Percentiles rank a stretch among this genome's conserved stretches.
phyloP scores from a whole-genome alignment of 2,888 invertebrate genomes.

The Conomelus anceps region DNA sequence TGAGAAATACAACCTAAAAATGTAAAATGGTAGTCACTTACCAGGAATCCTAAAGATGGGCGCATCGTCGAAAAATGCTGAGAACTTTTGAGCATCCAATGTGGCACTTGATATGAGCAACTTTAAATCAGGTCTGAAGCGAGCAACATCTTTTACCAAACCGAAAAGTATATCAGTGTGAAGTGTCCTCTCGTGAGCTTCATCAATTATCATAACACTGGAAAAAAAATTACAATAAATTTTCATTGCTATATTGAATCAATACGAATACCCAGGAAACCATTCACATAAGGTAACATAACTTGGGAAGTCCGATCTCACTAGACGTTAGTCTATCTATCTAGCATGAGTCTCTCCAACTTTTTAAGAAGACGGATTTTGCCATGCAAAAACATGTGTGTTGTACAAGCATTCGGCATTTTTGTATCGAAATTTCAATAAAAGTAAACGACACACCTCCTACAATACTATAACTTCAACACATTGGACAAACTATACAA shows the following conservation, averaged over 20 bases:
- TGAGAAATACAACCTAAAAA: neutral
- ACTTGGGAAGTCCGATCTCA: no score
- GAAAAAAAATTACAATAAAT: slow-evolving; percentile 24
- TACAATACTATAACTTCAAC: no score
- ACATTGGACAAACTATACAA: no score
- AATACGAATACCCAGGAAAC: no score
- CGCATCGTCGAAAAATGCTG: slow-evolving; percentile 95
- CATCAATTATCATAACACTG: slow-evolving; percentile 98
- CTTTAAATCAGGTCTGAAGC: slow-evolving; percentile 90
- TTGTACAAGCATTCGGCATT: no score
- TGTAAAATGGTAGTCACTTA: slow-evolving; percentile 25
- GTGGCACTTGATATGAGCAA: slow-evolving; percentile 97
- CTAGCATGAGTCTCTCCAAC: no score
- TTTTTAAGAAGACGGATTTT: no score
- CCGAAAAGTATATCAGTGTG: slow-evolving; percentile 99
- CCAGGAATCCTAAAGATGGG: slow-evolving; percentile 92
- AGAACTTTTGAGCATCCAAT: slow-evolving; percentile 95
- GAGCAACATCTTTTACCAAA: slow-evolving; percentile 88
- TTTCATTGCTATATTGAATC: no score
- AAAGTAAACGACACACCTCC: no score
- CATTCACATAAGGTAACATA: neutral
- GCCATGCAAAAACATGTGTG: no score
- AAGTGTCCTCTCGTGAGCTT: slow-evolving; percentile 96
- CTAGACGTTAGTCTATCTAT: no score
- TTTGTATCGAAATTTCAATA: no score